Percentiles rank a stretch among this genome's conserved stretches.
Conservation (phyloP, 37 sponge, comb jelly and placozoan genomes). For the Cliona cf. orientalis region DNA sequence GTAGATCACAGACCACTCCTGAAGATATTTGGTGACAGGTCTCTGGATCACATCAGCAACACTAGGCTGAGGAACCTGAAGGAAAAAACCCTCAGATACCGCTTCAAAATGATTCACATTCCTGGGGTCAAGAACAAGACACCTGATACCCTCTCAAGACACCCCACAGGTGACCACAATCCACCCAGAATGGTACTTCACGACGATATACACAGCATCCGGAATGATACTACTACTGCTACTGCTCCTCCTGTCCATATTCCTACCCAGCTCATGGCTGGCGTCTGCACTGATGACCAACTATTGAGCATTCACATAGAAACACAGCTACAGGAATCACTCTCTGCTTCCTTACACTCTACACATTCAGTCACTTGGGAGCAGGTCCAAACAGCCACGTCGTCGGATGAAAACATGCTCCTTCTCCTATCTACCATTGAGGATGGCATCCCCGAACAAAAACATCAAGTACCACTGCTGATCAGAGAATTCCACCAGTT, state of each 20-base stretch:
- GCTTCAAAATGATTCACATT: constrained; percentile 43
- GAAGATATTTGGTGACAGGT: constrained; percentile 28
- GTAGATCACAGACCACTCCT: constrained; percentile 40
- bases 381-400: constrained; percentile 22
- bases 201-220: constrained; percentile 13
- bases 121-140: constrained; percentile 31
- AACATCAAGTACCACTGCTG: constrained; percentile 17
- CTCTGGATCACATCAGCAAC: constrained; percentile 17
- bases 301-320: not conserved
- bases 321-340: constrained; percentile 18
- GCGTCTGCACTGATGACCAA: constrained; percentile 19
- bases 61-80: constrained; percentile 31
- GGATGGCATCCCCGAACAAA: constrained; percentile 40
- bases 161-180: constrained; percentile 19
- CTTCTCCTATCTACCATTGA: constrained; percentile 33
- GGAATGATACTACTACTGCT: not conserved
- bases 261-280: constrained; percentile 18
- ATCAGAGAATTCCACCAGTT: constrained; percentile 47
- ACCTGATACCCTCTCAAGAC: constrained; percentile 15
- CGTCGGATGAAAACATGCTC: constrained; percentile 16
- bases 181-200: constrained; percentile 24
- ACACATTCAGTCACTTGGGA: constrained; percentile 33
- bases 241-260: constrained; percentile 5
- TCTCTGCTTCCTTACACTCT: constrained; percentile 18
- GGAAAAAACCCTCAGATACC: constrained; percentile 35